Conservation (phyloP, 2,888 invertebrate species). For the Hylaea fasciaria region DNA sequence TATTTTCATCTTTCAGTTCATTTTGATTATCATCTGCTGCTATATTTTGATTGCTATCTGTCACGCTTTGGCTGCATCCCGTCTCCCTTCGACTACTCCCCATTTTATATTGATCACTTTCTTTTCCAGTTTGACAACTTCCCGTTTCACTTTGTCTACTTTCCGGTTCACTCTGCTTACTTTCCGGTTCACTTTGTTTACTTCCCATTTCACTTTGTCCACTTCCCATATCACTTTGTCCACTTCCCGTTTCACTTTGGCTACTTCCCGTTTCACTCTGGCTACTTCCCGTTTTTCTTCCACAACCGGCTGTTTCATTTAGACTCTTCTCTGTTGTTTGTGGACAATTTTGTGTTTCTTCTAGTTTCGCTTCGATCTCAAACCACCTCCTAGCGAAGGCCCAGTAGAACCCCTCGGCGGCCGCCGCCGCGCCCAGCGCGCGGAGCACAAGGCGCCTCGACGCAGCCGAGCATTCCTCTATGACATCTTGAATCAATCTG, state of each 20-base stretch:
- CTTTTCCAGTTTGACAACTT: not conserved
- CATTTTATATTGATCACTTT: not conserved
- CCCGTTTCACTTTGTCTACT: not conserved
- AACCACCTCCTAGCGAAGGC: constrained; percentile 48
- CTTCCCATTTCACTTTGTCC: not conserved
- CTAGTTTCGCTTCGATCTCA: constrained; percentile 19
- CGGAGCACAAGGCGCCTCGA: constrained; percentile 26
- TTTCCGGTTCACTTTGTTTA: not conserved
- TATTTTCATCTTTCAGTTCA: not conserved
- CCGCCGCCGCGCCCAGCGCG: constrained; percentile 39
- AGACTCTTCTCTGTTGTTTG: not conserved
- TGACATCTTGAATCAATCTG: constrained; percentile 46
- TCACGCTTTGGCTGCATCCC: not conserved
- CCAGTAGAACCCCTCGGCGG: constrained; percentile 60
- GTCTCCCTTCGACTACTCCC: not conserved
- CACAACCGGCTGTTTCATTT: not conserved
- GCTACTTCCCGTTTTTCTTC: not conserved
- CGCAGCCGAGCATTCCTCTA: constrained; percentile 31
- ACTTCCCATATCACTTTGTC: constrained; percentile 2
- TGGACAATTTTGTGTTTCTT: not conserved
- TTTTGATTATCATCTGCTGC: constrained; percentile 3
- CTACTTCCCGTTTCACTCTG: constrained; percentile 2
- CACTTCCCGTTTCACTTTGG: not conserved
- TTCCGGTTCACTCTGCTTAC: constrained; percentile 10
- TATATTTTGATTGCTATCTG: constrained; percentile 10